phyloP scores from a whole-genome alignment of 1,140 invertebrate genomes.

The Micrasema minimum region DNA sequence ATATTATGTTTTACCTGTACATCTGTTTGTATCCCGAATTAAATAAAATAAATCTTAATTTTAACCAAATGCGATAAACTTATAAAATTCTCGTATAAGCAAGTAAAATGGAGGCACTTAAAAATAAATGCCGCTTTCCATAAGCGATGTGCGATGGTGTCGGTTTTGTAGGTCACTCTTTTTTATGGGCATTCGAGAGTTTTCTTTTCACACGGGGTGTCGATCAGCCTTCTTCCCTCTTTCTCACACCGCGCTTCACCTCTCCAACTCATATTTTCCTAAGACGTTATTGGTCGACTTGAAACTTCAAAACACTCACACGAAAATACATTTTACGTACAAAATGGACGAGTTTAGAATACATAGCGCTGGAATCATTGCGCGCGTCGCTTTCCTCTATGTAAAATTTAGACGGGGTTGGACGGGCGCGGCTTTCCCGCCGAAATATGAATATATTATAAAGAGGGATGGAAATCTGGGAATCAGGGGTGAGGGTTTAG shows the following conservation, averaged over 20 bases:
- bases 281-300: conserved; percentile 53
- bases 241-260: conserved; percentile 9
- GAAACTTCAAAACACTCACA: conserved; percentile 51
- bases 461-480: conserved; percentile 38
- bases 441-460: conserved; percentile 52
- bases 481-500: conserved; percentile 3
- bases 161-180: too few relatives aligned
- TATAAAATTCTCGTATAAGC: too few relatives aligned
- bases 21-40: too few relatives aligned
- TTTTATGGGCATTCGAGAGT: too few relatives aligned
- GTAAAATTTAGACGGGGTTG: conserved; percentile 45
- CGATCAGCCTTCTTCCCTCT: conserved; percentile 8
- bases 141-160: too few relatives aligned
- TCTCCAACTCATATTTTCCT: conserved; percentile 50
- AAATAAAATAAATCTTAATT: too few relatives aligned
- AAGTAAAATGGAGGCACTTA: too few relatives aligned
- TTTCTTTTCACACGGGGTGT: too few relatives aligned
- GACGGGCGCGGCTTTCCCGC: conserved; percentile 31
- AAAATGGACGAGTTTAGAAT: conserved; percentile 38
- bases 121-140: too few relatives aligned
- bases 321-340: conserved; percentile 45
- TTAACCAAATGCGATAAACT: too few relatives aligned
- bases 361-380: conserved; percentile 41
- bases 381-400: conserved; percentile 47
- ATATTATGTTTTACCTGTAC: too few relatives aligned